Evolutionary conservation across 2,888 invertebrate genomes (phyloP), one percentile per base, ranked within the genome.

Genomic region (Apomyelois bistriatella): DNA sequence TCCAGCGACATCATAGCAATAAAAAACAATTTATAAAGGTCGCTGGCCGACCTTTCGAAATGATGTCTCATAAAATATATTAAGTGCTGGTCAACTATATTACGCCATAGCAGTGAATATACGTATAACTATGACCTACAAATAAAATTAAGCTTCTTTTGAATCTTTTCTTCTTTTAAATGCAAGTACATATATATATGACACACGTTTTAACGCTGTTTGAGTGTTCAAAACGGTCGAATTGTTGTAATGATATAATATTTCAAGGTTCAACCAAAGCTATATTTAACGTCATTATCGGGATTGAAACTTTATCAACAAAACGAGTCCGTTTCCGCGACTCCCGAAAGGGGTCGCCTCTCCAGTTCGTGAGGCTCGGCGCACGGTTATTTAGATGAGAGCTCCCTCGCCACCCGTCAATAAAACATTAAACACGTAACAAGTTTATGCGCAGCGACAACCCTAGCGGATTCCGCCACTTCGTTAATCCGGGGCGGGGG

Each of bases 361-460:
- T 22, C 22, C 63, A 59, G 54, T 57, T 54, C 46, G 60, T 58
- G 62, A 58, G 57, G 61, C 55, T 62, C 65, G 67, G 66, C 71
- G 70, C 77, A 70, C 79, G 77, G 80, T 84, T 85, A 85, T 87
- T 88, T 85, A 86, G 86, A 86, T 80, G 82, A 84, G 81, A 75
- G 75, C 83, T 85, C 85, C 87, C 88, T 81, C 78, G 78, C 82
- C 86, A 82, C 88, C 89, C 88, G 86, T 87, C 89, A 87, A 88
- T 90, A 87, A 88, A 90, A 89, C 88, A 89, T 90, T 89, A 89
- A 89, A 89, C 89, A 90, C 87, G 87, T 90, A 87, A 90, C 89
- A 88, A 88, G 89, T 89, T 89, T 89, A 88, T 84, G 87, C 86
- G 79, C 76, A 84, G 82, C 85, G 88, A 89, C 89, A 90, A 87